Base-by-base conservation (phyloP, 2,888 invertebrate species). In the Meteorus cinctellus region DNA sequence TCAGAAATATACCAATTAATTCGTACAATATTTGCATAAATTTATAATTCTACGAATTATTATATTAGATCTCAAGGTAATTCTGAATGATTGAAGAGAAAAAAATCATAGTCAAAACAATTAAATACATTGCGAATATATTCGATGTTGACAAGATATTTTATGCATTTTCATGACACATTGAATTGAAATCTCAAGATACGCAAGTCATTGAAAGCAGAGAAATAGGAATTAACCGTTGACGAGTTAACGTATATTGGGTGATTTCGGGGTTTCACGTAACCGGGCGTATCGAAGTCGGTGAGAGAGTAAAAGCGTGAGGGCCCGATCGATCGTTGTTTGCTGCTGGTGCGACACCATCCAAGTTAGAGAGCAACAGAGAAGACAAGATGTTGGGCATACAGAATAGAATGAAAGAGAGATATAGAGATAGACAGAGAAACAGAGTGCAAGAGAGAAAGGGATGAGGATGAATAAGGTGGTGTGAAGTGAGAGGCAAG, bases 281-380 rank as follows among this genome's bases (percentile, higher is more conserved):
- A 72, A 72, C 45, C 63, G 34, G 19, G 41, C 60, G 60, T 62
- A 48, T 62, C 24, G 60, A 19, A 67, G 62, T 14, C 36, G 45
- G 70, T 19, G 51, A 62, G 55, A 72, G 72, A 45, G 62, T 12
- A 69, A 67, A 14, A 67, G 76, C 59, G 45, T 71, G 65, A 65
- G 68, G 68, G 36, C 62, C 51, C 69, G 76, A 63, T 66, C 41
- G 65, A 66, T 73, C 66, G 66, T 27, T 48, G 65, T 72, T 19
- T 51, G 71, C 31, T 34, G 51, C 29, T 45, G 31, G 19, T 36
- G n/a, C 19, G 60, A 55, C 66, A 80, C 60, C 74, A 76, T 72
- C 72, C 70, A 76, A 76, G 72, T 63, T 69, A 75, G 60, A 72
- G 48, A 76, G 69, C 67, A 69, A 69, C 68, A 65, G 71, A 72